A percentile compares a stretch with the other conserved stretches of the same genome.
These are phyloP conservation scores for Drosophila kikkawai DNA, from an alignment of 1,140 invertebrate species.

Conservation along the genomic window DNA sequence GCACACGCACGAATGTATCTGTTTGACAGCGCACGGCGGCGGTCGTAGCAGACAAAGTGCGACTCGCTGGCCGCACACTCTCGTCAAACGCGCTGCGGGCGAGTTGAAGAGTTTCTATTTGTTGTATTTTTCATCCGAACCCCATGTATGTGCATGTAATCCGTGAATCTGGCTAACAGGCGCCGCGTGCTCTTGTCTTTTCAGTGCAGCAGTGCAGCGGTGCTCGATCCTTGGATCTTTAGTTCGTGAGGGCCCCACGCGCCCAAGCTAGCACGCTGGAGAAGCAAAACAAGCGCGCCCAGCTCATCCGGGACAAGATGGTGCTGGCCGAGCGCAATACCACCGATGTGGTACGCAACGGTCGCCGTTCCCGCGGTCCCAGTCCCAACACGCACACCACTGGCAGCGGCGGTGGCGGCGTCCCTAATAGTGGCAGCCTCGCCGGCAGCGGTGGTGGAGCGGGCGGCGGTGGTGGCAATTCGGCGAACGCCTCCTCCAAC, in stretches of 20 bases:
- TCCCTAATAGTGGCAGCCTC: constrained; percentile 16
- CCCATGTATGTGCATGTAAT: constrained; percentile 8
- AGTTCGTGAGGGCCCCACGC: constrained; percentile 15
- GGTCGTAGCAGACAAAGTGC: constrained; percentile 62
- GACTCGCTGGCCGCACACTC: constrained; percentile 54
- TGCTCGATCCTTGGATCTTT: constrained; percentile 23
- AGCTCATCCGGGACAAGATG: constrained; percentile 87
- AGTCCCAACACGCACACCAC: constrained; percentile 94
- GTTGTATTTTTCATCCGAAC: constrained; percentile 34
- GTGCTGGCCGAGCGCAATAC: constrained; percentile 94
- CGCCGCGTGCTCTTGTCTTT: background rate
- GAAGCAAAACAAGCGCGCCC: constrained; percentile 82
- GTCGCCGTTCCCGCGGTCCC: constrained; percentile 93
- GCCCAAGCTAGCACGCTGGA: constrained; percentile 63
- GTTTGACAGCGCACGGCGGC: constrained; percentile 59
- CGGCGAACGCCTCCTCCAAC: constrained; percentile 16
- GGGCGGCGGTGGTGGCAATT: constrained; percentile 41
- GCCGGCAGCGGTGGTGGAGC: constrained; percentile 37
- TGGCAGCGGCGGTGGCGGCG: constrained; percentile 35
- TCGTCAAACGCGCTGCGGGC: constrained; percentile 46
- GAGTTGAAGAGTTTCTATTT: constrained; percentile 65
- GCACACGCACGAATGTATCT: constrained; percentile 27
- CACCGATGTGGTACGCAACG: constrained; percentile 92
- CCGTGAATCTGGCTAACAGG: background rate
- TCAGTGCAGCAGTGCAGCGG: constrained; percentile 18